Evolutionary conservation across 2,113 vertebrate genomes (phyloP), one percentile per base, ranked within the genome.

Genomic region (Pangasianodon hypophthalmus): DNA sequence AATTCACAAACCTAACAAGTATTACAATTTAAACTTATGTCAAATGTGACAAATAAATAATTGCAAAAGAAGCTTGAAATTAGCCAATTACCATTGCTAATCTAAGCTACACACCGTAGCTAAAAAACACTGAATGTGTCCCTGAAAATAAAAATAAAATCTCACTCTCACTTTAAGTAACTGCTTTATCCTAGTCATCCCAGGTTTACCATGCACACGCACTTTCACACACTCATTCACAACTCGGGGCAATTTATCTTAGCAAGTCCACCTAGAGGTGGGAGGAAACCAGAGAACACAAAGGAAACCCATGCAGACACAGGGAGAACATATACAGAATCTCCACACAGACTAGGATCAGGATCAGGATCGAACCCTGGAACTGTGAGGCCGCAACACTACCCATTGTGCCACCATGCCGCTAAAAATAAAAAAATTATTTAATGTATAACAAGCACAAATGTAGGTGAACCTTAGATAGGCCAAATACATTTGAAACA

Each of bases 391-490:
- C 54, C 41, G 32, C 54, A 5, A 58, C 18, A 58, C 19, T 58
- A 11, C 9, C 32, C 18, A 58, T 10, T 50, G 77, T 50, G 77
- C 26, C 77, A 50, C 77, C 19, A n/a, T 73, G 71, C 71, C 21
- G 16, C 37, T 44, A 46, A 24, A 46, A 46, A 26, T 82, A 32
- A 54, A 82, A 82, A 82, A 3, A 48, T 52, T 81, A 16, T n/a
- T 81, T n/a, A 52, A n/a, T 79, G 46, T 13, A 77, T 26, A 75
- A 75, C 69, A 79, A 79, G 75, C 75, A 29, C 75, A 48, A 79
- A 79, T 48, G 24, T 44, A 75, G 21, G 24, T 29, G 26, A 50
- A 80, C 24, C 7, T 56, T 37, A 32, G 50, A 80, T 29, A 80
- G 44, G 73, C 5, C 77, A 82, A 54, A 82, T 18, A 54, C 16